A percentile compares a stretch with the other conserved stretches of the same genome.
phyloP scores from a whole-genome alignment of 2,113 vertebrate species.

The Panthera tigris region DNA sequence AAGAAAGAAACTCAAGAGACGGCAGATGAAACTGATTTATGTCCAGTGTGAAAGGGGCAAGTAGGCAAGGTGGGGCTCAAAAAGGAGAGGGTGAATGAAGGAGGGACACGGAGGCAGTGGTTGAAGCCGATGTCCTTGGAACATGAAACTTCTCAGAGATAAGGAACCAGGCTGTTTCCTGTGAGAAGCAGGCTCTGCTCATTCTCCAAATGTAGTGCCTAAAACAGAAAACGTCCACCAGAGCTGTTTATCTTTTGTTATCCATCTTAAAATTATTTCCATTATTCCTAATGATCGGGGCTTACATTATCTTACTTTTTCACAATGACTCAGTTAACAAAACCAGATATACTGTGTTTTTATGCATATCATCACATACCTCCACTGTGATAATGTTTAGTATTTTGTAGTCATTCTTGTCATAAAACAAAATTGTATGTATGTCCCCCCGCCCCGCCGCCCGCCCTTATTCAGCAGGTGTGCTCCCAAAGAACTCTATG shows the following conservation, averaged over 20 bases:
- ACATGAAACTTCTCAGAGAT: background rate
- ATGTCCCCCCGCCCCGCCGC: background rate
- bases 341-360: background rate
- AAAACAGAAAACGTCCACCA: background rate
- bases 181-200: slow-evolving; percentile 61
- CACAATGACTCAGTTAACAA: background rate
- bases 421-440: background rate
- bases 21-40: slow-evolving; percentile 90
- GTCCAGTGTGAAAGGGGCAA: slow-evolving; percentile 72
- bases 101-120: slow-evolving; percentile 48
- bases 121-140: slow-evolving; percentile 58
- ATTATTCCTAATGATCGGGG: background rate
- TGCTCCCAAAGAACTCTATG: background rate
- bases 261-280: background rate
- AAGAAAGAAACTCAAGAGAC: slow-evolving; percentile 78
- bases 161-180: slow-evolving; percentile 51
- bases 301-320: background rate
- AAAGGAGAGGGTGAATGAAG: background rate
- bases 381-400: background rate
- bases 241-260: background rate
- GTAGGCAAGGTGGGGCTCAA: background rate
- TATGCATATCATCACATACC: background rate
- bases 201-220: slow-evolving; percentile 51
- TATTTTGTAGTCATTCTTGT: background rate
- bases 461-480: background rate